Evolutionary conservation across 2,888 invertebrate genomes (phyloP).

Genomic region (Incurvaria masculella): DNA sequence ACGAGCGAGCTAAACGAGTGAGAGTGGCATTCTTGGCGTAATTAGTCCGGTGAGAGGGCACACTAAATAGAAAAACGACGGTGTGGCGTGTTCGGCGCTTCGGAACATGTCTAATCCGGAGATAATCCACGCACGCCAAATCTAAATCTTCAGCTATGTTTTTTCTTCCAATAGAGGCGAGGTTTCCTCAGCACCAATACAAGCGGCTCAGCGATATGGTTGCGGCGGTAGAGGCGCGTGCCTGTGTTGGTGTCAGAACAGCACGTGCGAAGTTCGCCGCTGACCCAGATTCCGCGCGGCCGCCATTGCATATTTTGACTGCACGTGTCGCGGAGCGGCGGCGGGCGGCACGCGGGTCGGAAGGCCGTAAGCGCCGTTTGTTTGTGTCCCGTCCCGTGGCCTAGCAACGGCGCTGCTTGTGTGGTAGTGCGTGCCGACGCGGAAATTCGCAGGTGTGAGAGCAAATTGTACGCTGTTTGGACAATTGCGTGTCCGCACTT

Average conservation of each 20-base stretch:
- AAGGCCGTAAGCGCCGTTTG: background rate
- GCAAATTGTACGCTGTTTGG: background rate
- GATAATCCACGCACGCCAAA: too few species aligned
- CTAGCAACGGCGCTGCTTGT: background rate
- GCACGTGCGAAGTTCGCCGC: slow-evolving; percentile 20
- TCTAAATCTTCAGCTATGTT: too few species aligned
- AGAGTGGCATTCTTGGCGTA: too few species aligned
- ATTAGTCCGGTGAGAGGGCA: too few species aligned
- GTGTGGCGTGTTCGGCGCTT: too few species aligned
- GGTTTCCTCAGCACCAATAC: too few species aligned
- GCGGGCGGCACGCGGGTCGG: background rate
- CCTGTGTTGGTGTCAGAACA: slow-evolving; percentile 4
- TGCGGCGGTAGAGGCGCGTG: too few species aligned
- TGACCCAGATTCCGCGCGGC: slow-evolving; percentile 19
- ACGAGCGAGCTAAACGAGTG: too few species aligned
- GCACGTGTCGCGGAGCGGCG: slow-evolving; percentile 15
- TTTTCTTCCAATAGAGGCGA: too few species aligned
- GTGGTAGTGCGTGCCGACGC: background rate
- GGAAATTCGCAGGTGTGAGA: background rate
- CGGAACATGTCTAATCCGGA: too few species aligned
- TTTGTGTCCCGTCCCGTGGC: background rate
- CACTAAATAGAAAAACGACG: too few species aligned
- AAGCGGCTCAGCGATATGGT: too few species aligned
- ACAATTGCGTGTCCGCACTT: background rate
- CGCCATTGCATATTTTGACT: slow-evolving; percentile 17